Evolutionary conservation across 53 echinoderm and acorn worm genomes (phyloP), one percentile per base, ranked within the genome.

Genomic region (Patiria pectinifera): DNA sequence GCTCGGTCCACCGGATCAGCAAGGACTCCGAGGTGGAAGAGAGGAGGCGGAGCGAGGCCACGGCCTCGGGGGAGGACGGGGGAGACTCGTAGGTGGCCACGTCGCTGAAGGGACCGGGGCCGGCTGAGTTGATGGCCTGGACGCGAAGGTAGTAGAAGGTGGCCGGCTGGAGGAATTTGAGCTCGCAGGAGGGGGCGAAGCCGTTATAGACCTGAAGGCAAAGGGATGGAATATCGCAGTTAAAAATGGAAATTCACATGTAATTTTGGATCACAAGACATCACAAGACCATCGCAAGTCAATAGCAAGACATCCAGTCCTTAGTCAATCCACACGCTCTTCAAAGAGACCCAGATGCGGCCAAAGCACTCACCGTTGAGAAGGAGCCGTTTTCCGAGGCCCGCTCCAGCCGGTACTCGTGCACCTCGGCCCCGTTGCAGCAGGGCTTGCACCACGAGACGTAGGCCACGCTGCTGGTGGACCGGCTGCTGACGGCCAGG

Each of bases 61-160:
- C 99, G 13, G 96, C 96, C 89, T 96, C 99, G 11, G 99, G 99
- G 70, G 97, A 97, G 8, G 99, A 99, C 14, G 99, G 97, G 12
- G 97, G 97, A 11, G 99, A 96, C 48, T 94, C 95, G 66, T 96
- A 97, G 26, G 97, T 93, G 60, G 96, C 97, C 48, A 99, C 97
- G 43, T 94, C 95, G 71, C 99, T 99, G 89, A 97, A 99, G 63
- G 96, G 96, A 4, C 99, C 99, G 16, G 96, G 96, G 71, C 99
- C 99, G 25, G 99, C 99, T 4, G 90, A 71, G 92, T 99, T 99
- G 87, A 99, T 91, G 76, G 99, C 99, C 91, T 99, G 99, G 49
- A 99, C 99, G n/a, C 97, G 94, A 44, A 99, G 95, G 92, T 97
- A 97, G 95, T 99, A 99, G 92, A 94, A 96, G 71, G 99, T 97